Evolutionary conservation across 1,140 invertebrate species (phyloP).

Genomic region (Amyelois transitella): DNA sequence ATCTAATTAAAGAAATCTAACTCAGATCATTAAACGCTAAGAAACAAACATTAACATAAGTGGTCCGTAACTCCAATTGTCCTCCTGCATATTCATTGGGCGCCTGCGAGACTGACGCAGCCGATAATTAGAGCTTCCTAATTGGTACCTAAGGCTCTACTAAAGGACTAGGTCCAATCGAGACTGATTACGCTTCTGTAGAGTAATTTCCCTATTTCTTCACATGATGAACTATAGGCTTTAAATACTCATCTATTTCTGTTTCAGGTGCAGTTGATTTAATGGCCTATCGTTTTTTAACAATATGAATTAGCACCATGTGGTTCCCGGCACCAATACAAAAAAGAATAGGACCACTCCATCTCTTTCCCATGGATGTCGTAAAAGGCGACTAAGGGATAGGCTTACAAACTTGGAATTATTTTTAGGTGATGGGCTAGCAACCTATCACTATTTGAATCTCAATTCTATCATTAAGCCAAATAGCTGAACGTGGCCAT

Average conservation of each 20-base stretch:
- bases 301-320: too few relatives aligned
- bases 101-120: conserved; percentile 7
- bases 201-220: not conserved
- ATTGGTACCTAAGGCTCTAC: conserved; percentile 15
- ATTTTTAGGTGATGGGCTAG: too few relatives aligned
- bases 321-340: too few relatives aligned
- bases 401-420: too few relatives aligned
- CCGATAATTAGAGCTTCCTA: conserved; percentile 19
- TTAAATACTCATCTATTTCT: not conserved
- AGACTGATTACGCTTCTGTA: not conserved
- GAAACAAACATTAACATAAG: conserved; percentile 2
- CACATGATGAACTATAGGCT: not conserved
- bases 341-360: too few relatives aligned
- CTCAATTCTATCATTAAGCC: too few relatives aligned
- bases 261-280: not conserved
- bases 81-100: conserved; percentile 18
- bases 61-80: conserved; percentile 1
- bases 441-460: too few relatives aligned
- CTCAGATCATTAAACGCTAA: not conserved
- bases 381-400: too few relatives aligned
- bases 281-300: too few relatives aligned
- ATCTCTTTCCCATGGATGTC: too few relatives aligned
- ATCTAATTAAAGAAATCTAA: too few relatives aligned
- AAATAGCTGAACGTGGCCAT: too few relatives aligned
- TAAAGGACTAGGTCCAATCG: not conserved